phyloP scores from a whole-genome alignment of 2,888 invertebrate species.

The Sericinus montela region DNA sequence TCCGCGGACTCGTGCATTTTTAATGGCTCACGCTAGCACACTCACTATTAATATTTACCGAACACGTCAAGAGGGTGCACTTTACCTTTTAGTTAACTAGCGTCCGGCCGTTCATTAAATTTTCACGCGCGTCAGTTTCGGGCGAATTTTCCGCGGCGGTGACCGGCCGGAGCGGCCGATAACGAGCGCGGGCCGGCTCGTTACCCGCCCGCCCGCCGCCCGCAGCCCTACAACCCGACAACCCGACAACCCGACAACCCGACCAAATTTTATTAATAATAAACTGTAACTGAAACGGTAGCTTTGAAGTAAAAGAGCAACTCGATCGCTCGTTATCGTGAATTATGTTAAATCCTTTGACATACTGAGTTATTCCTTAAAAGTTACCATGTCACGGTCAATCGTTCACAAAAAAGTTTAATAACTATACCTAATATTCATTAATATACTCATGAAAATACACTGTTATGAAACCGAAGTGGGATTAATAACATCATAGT shows the following conservation, averaged over 20 bases:
- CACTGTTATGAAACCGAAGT: too few species aligned
- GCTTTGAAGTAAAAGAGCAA: conserved; percentile 73
- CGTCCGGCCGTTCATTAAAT: conserved; percentile 80
- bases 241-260: too few species aligned
- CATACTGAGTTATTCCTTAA: conserved; percentile 52
- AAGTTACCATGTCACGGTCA: conserved; percentile 10
- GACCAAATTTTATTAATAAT: conserved; percentile 77
- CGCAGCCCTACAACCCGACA: conserved; percentile 47
- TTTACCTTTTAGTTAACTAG: conserved; percentile 80
- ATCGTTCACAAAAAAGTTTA: not conserved
- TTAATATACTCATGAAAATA: too few species aligned
- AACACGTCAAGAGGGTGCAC: conserved; percentile 80
- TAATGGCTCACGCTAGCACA: conserved; percentile 75
- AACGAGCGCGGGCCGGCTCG: conserved; percentile 54
- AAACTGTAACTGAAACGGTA: conserved; percentile 74
- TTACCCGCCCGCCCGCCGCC: conserved; percentile 38
- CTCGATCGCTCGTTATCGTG: conserved; percentile 72
- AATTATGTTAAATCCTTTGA: conserved; percentile 76
- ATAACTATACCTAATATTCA: not conserved
- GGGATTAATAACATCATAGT: too few species aligned
- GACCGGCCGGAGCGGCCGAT: conserved; percentile 57
- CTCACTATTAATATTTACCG: conserved; percentile 79
- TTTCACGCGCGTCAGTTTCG: conserved; percentile 80
- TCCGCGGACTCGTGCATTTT: conserved; percentile 77
- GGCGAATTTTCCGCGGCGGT: conserved; percentile 78